Evolutionary conservation across 37 sponge, comb jelly and placozoan species (phyloP), one percentile per base, ranked within the genome.

Genomic region (Beroe ovata): DNA sequence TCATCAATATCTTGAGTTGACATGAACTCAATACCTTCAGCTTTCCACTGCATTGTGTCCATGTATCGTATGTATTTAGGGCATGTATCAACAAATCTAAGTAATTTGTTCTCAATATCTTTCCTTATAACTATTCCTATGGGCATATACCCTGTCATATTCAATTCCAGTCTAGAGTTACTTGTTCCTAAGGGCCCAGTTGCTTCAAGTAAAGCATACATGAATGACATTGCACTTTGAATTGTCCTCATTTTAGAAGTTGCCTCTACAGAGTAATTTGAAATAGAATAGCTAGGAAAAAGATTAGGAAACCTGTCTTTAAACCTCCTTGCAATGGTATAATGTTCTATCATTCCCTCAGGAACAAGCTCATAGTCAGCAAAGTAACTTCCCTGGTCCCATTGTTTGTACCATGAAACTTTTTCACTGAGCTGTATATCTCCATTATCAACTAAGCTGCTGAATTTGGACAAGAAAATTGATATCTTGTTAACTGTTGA

Each of bases 321-420:
- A 40, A 42, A 77, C 84, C 84, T 11, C 16, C 11, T 4, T 4
- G 54, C 84, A 42, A 77, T 77, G 4, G 47, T 36, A 23, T 36
- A 77, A 35, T 77, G 84, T 77, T 77, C 84, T 1, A 40, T 36
- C 84, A 77, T 77, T 1, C 84, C 84, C 23, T 77, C 84, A 18
- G 38, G 23, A 32, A 77, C 84, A 16, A 77, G 84, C 23, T 77
- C 84, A 77, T 77, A 77, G 84, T 77, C 54, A 4, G 4, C 38
- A 77, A 21, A 42, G 21, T 77, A 77, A 42, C 19, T 36, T 25
- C 54, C 84, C 1, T 54, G 28, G 18, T 39, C 25, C 84, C 84
- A 77, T 8, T 11, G 4, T 4, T 77, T 11, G 28, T 77, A 77
- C 84, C 84, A 77, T 8, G 16, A 8, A 20, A 77, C 3, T 3